phyloP scores from a whole-genome alignment of 1,140 invertebrate genomes.

The Sycophaga agraensis region DNA sequence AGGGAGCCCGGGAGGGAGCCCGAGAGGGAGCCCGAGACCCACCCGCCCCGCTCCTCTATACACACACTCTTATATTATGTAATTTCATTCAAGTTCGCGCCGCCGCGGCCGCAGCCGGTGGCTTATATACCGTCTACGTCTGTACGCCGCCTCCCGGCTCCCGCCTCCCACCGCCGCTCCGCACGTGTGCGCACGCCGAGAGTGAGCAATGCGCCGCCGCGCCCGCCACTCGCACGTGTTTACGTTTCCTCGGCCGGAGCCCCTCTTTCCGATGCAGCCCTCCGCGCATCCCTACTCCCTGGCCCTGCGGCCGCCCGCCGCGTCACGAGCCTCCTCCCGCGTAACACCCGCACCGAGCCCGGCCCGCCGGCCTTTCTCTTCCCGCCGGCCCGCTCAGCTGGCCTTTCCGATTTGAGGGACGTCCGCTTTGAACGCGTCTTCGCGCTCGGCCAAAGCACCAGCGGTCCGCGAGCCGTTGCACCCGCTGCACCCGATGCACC shows the following conservation, averaged over 20 bases:
- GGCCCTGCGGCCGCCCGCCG: not conserved
- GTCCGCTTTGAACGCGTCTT: too few species aligned
- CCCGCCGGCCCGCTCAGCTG: too few species aligned
- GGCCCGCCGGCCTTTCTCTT: too few species aligned
- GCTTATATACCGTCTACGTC: too few species aligned
- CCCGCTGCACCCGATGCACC: too few species aligned
- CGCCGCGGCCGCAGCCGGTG: conserved; percentile 1
- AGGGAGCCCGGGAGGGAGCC: not conserved
- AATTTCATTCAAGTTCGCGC: conserved; percentile 38
- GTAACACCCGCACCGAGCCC: too few species aligned
- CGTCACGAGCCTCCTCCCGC: too few species aligned
- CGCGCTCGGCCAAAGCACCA: too few species aligned
- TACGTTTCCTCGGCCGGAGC: conserved; percentile 1
- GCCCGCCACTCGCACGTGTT: not conserved
- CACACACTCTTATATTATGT: conserved; percentile 33
- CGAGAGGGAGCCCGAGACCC: not conserved
- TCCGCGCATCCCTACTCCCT: not conserved
- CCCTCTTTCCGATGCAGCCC: not conserved
- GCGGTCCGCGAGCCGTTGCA: too few species aligned
- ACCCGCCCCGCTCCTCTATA: too few species aligned
- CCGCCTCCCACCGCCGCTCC: not conserved
- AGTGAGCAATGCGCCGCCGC: not conserved
- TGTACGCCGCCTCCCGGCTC: conserved; percentile 11
- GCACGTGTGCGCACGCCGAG: not conserved
- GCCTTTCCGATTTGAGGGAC: too few species aligned